A percentile compares a stretch with the other conserved stretches of the same genome.
phyloP scores from a whole-genome alignment of 1,140 invertebrate species.

The Zaprionus capensis region DNA sequence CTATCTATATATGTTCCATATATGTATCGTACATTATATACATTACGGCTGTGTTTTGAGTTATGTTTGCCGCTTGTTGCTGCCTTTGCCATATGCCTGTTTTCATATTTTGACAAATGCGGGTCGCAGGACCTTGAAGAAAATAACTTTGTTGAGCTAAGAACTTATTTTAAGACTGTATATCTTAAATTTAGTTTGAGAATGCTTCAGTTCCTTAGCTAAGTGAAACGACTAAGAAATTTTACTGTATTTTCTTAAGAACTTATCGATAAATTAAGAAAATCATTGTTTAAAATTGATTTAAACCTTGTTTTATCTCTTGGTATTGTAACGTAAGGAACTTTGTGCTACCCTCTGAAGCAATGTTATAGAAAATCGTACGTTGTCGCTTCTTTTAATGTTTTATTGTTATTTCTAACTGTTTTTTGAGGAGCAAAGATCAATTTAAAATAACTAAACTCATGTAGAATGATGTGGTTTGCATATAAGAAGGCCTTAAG shows the following conservation, averaged over 20 bases:
- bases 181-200: not conserved
- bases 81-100: not conserved
- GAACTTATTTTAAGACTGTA: not conserved
- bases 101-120: not conserved
- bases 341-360: no score
- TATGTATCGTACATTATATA: slow-evolving; percentile 1
- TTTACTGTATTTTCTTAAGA: not conserved
- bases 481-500: no score
- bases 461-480: no score
- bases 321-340: no score
- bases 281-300: no score
- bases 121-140: not conserved
- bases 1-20: not conserved
- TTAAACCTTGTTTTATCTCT: no score
- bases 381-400: no score
- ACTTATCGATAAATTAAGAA: no score
- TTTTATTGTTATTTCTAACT: no score
- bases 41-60: not conserved
- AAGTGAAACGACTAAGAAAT: not conserved
- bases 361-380: not conserved
- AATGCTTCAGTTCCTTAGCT: not conserved
- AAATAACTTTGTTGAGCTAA: not conserved
- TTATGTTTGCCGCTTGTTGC: not conserved
- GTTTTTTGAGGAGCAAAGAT: no score
- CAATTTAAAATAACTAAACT: no score